phyloP scores from a whole-genome alignment of 2,888 invertebrate species.

The Tachina fera region DNA sequence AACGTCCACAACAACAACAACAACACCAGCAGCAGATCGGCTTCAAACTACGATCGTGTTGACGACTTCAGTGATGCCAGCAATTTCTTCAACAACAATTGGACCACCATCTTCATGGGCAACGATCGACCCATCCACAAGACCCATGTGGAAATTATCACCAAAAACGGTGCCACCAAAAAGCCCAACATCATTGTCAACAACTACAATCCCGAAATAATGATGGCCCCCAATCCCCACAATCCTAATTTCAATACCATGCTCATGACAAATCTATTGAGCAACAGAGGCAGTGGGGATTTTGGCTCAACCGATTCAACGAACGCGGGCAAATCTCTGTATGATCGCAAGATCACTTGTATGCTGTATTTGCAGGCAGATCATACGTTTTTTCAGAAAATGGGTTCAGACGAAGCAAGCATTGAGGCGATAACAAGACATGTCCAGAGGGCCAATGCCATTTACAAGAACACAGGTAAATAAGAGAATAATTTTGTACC shows the following conservation, averaged over 20 bases:
- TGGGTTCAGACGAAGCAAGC: slow-evolving; percentile 96
- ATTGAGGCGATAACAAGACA: slow-evolving; percentile 97
- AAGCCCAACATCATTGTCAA: slow-evolving; percentile 87
- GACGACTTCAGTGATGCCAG: slow-evolving; percentile 73
- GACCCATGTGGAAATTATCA: slow-evolving; percentile 87
- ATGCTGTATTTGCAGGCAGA: slow-evolving; percentile 98
- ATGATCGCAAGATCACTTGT: slow-evolving; percentile 95
- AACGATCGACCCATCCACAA: slow-evolving; percentile 86
- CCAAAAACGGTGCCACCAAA: slow-evolving; percentile 87
- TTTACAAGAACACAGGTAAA: slow-evolving; percentile 92
- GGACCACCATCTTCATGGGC: slow-evolving; percentile 76
- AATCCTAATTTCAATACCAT: slow-evolving; percentile 81
- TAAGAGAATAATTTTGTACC: background rate
- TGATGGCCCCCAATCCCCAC: slow-evolving; percentile 80
- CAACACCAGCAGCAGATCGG: slow-evolving; percentile 71
- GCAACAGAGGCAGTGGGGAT: slow-evolving; percentile 75
- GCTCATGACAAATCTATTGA: slow-evolving; percentile 80
- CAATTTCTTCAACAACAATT: slow-evolving; percentile 81
- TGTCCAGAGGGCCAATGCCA: slow-evolving; percentile 95
- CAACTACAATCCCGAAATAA: slow-evolving; percentile 83
- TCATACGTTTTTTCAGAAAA: slow-evolving; percentile 97
- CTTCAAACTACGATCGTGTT: slow-evolving; percentile 57
- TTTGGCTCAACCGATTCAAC: slow-evolving; percentile 66
- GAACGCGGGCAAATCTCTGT: slow-evolving; percentile 80
- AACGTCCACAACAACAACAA: slow-evolving; percentile 39